Conservation (phyloP, 1,140 invertebrate genomes). For the Pectinophora gossypiella region DNA sequence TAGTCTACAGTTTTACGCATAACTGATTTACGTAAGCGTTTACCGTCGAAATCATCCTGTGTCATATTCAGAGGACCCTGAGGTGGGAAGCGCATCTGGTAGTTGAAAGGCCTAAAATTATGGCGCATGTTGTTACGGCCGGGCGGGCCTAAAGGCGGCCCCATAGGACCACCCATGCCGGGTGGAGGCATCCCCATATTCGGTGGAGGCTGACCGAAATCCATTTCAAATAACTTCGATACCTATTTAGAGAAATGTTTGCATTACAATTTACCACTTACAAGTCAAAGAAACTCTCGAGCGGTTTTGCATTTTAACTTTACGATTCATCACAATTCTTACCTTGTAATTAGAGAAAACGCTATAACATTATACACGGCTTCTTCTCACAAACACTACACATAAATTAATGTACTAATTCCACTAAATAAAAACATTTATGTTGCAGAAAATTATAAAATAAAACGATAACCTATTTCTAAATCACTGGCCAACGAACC, state of each 20-base stretch:
- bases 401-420: slow-evolving; percentile 19
- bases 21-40: slow-evolving; percentile 95
- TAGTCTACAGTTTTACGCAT: slow-evolving; percentile 99
- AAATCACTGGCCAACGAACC: slow-evolving; percentile 22
- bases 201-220: slow-evolving; percentile 69
- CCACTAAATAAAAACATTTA: slow-evolving; percentile 17
- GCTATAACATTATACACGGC: slow-evolving; percentile 54
- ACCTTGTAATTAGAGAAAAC: slow-evolving; percentile 52
- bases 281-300: slow-evolving; percentile 3
- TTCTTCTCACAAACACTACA: slow-evolving; percentile 32
- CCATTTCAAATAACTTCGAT: slow-evolving; percentile 62
- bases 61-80: slow-evolving; percentile 79
- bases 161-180: slow-evolving; percentile 39
- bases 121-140: slow-evolving; percentile 61
- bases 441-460: slow-evolving; percentile 19
- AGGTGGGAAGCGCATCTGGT: slow-evolving; percentile 74
- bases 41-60: slow-evolving; percentile 95
- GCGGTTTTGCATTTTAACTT: slow-evolving; percentile 10
- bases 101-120: slow-evolving; percentile 75
- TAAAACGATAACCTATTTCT: slow-evolving; percentile 33
- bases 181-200: slow-evolving; percentile 67
- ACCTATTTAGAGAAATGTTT: slow-evolving; percentile 66
- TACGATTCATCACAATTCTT: slow-evolving; percentile 27
- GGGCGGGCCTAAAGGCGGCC: slow-evolving; percentile 29
- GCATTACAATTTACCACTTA: slow-evolving; percentile 26